Evolutionary conservation across 2,113 vertebrate species (phyloP).

Genomic region (Sminthopsis crassicaudata): DNA sequence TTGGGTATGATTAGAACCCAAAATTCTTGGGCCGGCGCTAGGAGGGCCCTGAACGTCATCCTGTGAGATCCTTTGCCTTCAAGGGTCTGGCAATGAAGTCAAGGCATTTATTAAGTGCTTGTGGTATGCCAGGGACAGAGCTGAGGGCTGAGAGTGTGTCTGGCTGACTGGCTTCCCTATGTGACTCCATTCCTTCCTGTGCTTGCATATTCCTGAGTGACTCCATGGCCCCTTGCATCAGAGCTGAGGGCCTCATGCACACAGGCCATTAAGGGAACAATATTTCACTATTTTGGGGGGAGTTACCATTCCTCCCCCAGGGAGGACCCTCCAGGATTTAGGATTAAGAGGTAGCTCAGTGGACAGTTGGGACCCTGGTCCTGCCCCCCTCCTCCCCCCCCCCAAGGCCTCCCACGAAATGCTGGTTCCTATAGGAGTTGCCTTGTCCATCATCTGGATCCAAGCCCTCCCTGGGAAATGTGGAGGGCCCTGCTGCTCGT

Average conservation of each 20-base stretch:
- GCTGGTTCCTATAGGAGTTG: constrained; percentile 27
- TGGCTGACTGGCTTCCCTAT: no score
- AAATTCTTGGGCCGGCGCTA: not conserved
- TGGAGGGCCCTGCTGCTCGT: not conserved
- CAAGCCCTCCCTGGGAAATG: not conserved
- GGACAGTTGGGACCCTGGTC: not conserved
- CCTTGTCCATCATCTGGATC: constrained; percentile 16
- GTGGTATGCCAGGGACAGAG: not conserved
- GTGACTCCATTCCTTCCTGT: no score
- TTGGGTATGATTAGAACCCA: not conserved
- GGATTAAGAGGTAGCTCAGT: not conserved
- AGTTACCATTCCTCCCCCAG: not conserved
- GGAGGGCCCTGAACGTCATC: not conserved
- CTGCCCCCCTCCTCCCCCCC: constrained; percentile 34
- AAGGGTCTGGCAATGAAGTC: not conserved
- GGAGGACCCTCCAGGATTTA: not conserved
- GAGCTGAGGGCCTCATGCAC: not conserved
- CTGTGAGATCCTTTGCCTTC: not conserved
- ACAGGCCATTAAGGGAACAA: not conserved
- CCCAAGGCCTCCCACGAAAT: not conserved
- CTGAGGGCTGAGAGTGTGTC: not conserved
- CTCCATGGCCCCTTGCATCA: no score
- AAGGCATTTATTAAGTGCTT: not conserved
- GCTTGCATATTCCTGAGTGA: no score
- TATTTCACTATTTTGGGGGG: no score